Evolutionary conservation across 2,888 invertebrate genomes (phyloP).

Genomic region (Mesorhabditis spiculigera): DNA sequence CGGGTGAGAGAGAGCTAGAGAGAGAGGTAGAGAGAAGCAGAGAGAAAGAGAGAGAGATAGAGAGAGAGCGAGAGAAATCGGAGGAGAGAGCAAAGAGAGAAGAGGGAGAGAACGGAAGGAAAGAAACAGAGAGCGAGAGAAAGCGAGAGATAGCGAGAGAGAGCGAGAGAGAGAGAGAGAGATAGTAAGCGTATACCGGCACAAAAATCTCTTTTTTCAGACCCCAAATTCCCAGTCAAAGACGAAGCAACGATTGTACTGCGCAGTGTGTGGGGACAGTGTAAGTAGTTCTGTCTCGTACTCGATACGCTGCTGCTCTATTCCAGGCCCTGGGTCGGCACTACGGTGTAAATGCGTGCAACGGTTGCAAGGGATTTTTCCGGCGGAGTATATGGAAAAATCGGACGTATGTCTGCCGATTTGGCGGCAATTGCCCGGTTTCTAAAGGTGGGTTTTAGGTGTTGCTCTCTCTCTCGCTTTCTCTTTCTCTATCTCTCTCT

Average conservation of each 20-base stretch:
- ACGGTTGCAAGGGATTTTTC: conserved; percentile 56
- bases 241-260: conserved; percentile 14
- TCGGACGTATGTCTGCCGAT: conserved; percentile 34
- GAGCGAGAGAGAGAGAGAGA: too few relatives aligned
- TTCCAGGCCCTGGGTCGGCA: conserved; percentile 41
- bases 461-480: not conserved
- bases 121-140: too few relatives aligned
- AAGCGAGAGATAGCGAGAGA: too few relatives aligned
- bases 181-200: too few relatives aligned
- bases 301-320: not conserved
- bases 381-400: conserved; percentile 43
- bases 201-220: too few relatives aligned
- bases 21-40: too few relatives aligned
- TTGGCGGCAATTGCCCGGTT: conserved; percentile 28
- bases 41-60: too few relatives aligned
- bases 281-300: conserved; percentile 12
- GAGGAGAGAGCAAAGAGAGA: too few relatives aligned
- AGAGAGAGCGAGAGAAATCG: too few relatives aligned
- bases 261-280: conserved; percentile 33
- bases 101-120: too few relatives aligned
- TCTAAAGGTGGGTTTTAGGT: conserved; percentile 20
- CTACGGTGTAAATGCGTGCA: conserved; percentile 46
- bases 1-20: too few relatives aligned
- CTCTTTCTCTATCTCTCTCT: not conserved
- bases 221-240: not conserved